These are phyloP conservation scores for Ophiodon elongatus DNA, from an alignment of 2,113 vertebrate species.

Conservation along the genomic window DNA sequence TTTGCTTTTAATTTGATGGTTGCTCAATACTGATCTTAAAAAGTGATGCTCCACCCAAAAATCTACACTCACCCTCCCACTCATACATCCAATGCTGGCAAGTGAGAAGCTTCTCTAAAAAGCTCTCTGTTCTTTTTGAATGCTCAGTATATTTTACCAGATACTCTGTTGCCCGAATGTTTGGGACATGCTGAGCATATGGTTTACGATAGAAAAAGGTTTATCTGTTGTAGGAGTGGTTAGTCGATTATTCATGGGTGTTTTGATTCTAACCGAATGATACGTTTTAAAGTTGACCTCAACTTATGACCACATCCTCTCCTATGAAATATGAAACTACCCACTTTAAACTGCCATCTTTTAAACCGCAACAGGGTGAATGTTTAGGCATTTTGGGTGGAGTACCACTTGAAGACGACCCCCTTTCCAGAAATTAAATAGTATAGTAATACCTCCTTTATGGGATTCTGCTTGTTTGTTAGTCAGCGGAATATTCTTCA, in stretches of 20 bases:
- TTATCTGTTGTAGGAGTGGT: neutral
- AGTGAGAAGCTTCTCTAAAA: neutral
- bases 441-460: neutral
- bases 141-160: neutral
- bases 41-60: slow-evolving; percentile 28
- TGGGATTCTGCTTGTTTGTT: neutral
- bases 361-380: neutral
- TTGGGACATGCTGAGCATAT: no score
- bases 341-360: neutral
- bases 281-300: slow-evolving; percentile 7
- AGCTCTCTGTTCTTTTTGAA: no score
- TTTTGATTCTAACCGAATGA: neutral
- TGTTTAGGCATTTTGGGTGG: neutral
- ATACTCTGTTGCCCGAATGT: neutral
- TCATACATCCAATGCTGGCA: neutral
- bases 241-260: slow-evolving; percentile 13
- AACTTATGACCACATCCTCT: slow-evolving; percentile 43
- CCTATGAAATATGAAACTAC: neutral
- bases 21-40: slow-evolving; percentile 18
- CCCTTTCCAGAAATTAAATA: neutral
- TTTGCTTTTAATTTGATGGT: slow-evolving; percentile 19
- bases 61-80: neutral
- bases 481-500: neutral
- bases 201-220: neutral
- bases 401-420: neutral